A percentile compares a stretch with the other conserved stretches of the same genome.
Evolutionary conservation across 2,113 vertebrate genomes (phyloP).

Genomic region (Benitochromis conjunctus): DNA sequence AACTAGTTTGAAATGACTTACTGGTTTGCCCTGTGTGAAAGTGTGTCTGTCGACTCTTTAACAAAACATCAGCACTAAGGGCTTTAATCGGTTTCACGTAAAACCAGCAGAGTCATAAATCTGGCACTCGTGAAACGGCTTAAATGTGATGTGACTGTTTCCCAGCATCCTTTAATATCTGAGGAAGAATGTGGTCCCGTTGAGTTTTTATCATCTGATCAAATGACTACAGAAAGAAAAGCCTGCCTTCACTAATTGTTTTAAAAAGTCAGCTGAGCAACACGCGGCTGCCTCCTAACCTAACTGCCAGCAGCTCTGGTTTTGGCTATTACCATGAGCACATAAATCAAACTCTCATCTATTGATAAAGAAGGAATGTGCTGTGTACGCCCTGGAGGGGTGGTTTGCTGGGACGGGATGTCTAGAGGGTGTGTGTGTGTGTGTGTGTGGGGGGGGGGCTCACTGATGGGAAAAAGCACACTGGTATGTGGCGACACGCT

Average conservation of each 20-base stretch:
- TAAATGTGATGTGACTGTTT: neutral
- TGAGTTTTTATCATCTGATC: neutral
- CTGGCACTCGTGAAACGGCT: neutral
- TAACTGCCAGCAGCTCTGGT: slow-evolving; percentile 12
- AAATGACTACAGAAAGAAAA: neutral
- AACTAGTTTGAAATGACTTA: neutral
- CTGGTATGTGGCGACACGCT: slow-evolving; percentile 71
- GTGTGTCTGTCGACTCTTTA: neutral
- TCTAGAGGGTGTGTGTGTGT: neutral
- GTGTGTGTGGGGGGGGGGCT: neutral
- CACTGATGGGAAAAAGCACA: slow-evolving; percentile 71
- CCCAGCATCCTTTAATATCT: neutral
- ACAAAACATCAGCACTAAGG: neutral
- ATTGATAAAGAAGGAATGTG: slow-evolving; percentile 66
- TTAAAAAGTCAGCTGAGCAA: slow-evolving; percentile 5
- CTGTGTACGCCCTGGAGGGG: slow-evolving; percentile 47
- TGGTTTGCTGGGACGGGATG: slow-evolving; percentile 21
- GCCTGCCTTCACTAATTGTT: neutral
- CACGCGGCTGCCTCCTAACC: neutral
- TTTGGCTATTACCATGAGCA: slow-evolving; percentile 15
- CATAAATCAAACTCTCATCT: slow-evolving; percentile 33
- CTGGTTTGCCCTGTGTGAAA: neutral
- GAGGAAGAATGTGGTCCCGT: neutral
- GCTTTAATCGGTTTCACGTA: neutral
- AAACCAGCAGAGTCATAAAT: neutral